A percentile compares a stretch with the other conserved stretches of the same genome.
Evolutionary conservation across 2,113 vertebrate genomes (phyloP).

Genomic region (Heterotilapia buettikoferi): DNA sequence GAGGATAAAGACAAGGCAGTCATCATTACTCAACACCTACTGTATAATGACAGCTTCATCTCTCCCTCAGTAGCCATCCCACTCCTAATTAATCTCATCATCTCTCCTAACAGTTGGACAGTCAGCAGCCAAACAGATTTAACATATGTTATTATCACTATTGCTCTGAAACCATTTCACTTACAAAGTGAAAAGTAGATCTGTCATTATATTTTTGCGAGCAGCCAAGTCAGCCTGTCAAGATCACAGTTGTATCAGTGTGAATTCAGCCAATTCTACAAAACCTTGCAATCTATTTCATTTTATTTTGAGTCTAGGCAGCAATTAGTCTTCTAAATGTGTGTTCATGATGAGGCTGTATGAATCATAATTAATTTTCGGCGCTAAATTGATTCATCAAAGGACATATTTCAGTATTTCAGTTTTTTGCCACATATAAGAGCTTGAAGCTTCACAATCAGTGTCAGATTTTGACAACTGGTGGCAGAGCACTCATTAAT

Average conservation of each 20-base stretch:
- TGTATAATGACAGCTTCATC: slow-evolving; percentile 68
- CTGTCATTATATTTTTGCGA: neutral
- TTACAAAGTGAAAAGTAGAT: neutral
- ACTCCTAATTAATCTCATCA: slow-evolving; percentile 68
- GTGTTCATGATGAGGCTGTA: neutral
- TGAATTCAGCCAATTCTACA: neutral
- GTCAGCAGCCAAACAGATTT: slow-evolving; percentile 56
- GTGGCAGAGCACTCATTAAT: slow-evolving; percentile 72
- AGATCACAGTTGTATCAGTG: neutral
- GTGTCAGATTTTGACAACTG: slow-evolving; percentile 67
- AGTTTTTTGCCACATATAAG: neutral
- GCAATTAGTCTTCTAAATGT: neutral
- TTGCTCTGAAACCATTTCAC: slow-evolving; percentile 6
- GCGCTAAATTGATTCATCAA: slow-evolving; percentile 58
- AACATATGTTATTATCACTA: slow-evolving; percentile 52
- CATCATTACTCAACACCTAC: slow-evolving; percentile 67
- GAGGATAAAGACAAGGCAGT: slow-evolving; percentile 46
- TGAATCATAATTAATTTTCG: neutral
- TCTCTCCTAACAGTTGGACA: slow-evolving; percentile 56
- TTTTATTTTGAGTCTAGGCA: neutral
- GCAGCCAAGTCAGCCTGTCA: neutral
- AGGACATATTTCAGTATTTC: neutral
- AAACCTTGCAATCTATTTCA: neutral
- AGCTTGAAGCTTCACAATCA: slow-evolving; percentile 56
- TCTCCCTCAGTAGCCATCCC: slow-evolving; percentile 62